These are phyloP conservation scores for Pantherophis alleghaniensis DNA, from an alignment of 2,797 vertebrate genomes.

Conservation along the genomic window DNA sequence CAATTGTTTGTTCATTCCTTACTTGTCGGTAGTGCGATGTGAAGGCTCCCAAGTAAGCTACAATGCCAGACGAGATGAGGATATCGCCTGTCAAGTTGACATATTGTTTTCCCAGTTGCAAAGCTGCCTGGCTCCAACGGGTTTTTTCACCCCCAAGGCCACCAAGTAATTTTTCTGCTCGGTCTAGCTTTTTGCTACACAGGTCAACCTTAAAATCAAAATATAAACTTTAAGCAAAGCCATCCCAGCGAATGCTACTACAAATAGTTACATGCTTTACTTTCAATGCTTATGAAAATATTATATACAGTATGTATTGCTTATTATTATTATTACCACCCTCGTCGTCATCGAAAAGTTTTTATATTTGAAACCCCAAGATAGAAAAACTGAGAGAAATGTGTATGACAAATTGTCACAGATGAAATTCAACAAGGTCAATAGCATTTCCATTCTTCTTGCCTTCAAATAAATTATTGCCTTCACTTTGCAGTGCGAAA, in stretches of 20 bases:
- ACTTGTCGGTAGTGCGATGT: slow-evolving; percentile 88
- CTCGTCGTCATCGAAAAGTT: slow-evolving; percentile 2
- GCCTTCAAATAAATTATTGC: slow-evolving; percentile 26
- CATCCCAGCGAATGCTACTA: background rate
- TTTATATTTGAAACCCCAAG: background rate
- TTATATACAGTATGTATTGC: background rate
- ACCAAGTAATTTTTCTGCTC: slow-evolving; percentile 85
- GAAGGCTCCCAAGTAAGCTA: slow-evolving; percentile 87
- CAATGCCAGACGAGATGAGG: slow-evolving; percentile 83
- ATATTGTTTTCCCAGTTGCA: slow-evolving; percentile 79
- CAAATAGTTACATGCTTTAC: background rate
- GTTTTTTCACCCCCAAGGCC: slow-evolving; percentile 90
- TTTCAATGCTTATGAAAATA: background rate
- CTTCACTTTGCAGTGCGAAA: slow-evolving; percentile 16
- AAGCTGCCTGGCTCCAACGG: slow-evolving; percentile 80
- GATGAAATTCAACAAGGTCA: slow-evolving; percentile 2
- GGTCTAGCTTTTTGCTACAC: slow-evolving; percentile 86
- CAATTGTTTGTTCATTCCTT: background rate
- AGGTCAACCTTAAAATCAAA: slow-evolving; percentile 76
- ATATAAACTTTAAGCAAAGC: slow-evolving; percentile 6
- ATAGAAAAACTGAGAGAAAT: background rate
- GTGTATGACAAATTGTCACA: background rate
- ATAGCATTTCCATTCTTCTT: slow-evolving; percentile 9
- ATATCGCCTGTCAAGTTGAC: slow-evolving; percentile 84
- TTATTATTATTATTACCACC: slow-evolving; percentile 38